These are phyloP conservation scores for Pseudonaja textilis DNA, from an alignment of 2,113 vertebrate species.

Conservation along the genomic window DNA sequence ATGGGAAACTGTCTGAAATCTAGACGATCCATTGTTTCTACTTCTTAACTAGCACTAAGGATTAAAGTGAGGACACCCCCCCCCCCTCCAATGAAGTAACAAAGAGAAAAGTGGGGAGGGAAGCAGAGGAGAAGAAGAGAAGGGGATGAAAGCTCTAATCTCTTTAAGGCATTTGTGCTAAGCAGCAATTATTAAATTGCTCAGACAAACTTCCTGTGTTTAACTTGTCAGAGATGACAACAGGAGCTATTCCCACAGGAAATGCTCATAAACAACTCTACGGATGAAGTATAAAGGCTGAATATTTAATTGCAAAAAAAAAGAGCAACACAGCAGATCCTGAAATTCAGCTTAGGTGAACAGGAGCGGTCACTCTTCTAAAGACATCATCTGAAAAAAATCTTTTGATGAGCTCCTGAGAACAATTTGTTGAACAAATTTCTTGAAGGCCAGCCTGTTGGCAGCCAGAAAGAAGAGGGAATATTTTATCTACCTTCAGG, in stretches of 20 bases:
- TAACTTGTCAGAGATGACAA: not conserved
- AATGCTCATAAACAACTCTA: not conserved
- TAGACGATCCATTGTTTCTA: not conserved
- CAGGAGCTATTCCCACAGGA: not conserved
- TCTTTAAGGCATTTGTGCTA: not conserved
- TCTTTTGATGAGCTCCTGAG: conserved; percentile 4
- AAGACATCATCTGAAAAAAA: not conserved
- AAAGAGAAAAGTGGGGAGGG: not conserved
- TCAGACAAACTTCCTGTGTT: not conserved
- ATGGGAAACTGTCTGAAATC: not conserved
- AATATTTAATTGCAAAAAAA: not conserved
- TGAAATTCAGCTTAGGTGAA: conserved; percentile 9
- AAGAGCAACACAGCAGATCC: not conserved
- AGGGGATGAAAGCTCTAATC: not conserved
- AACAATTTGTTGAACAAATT: conserved; percentile 8
- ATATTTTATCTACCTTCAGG: conserved; percentile 77
- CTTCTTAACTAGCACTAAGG: not conserved
- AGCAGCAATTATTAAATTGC: not conserved
- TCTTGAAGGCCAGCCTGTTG: conserved; percentile 15
- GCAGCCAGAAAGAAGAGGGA: conserved; percentile 3
- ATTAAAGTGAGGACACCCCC: not conserved
- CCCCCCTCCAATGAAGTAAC: not conserved
- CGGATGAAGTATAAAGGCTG: not conserved
- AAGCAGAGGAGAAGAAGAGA: not conserved
- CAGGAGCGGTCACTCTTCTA: not conserved